Base-by-base conservation (phyloP, 2,113 vertebrate species). In the Prionailurus bengalensis region DNA sequence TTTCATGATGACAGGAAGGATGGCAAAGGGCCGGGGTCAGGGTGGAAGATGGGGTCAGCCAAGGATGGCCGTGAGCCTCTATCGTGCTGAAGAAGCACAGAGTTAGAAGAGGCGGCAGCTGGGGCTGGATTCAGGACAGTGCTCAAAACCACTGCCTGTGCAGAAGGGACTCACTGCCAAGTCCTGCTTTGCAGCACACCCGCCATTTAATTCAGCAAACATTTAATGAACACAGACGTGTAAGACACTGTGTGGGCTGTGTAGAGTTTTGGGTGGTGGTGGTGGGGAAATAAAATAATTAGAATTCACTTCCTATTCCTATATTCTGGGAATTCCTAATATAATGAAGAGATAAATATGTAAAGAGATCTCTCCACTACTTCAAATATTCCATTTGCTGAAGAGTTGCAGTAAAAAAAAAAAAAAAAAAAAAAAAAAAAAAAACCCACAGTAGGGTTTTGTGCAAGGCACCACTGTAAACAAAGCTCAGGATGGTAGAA, bases 1-100 rank as follows among this genome's bases (percentile, higher is more conserved):
- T 94, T 94, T 97, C 95, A 83, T 3, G 70, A 91, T 92, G 82
- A 97, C 97, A 98, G 98, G 98, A 98, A 98, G 97, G 97, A 97
- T 97, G 94, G 81, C 91, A 91, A 74, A 88, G 93, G 95, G 55
- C 94, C 0, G 84, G 96, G 95, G 91, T 78, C 66, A 70, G 96
- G 97, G 96, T 96, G 84, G 95, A 15, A 58, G 53, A 27, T 17
- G 16, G 87, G 97, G 95, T 96, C 95, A 98, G 97, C 96, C 85
- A 96, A 94, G 95, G 93, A 68, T 84, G 90, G 94, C 96, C 71
- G 21, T 4, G 55, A 83, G 94, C 94, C 86, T 65, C 17, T 33
- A 25, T 84, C 58, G 1, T 88, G 96, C 96, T 92, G 87, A 96
- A 97, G 95, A 97, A 95, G 84, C 87, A 92, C 83, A 85, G 88